These are phyloP conservation scores for Brachylomia viminalis DNA, from an alignment of 2,888 invertebrate species.

Conservation along the genomic window DNA sequence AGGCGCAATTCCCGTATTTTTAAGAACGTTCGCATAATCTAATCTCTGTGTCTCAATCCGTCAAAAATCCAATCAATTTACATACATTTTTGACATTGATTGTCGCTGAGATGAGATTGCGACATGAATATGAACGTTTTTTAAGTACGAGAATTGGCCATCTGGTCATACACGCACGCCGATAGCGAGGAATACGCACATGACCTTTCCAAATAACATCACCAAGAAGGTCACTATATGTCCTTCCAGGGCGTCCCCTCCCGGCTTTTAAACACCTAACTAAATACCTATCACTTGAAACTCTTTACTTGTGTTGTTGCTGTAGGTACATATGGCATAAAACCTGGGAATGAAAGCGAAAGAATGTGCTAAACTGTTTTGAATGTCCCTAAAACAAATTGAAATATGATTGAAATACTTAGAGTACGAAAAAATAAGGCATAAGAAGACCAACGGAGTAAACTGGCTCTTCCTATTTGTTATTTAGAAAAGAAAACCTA, in stretches of 20 bases:
- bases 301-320: conserved; percentile 27
- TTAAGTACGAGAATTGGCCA: too few relatives aligned
- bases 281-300: conserved; percentile 15
- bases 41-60: too few relatives aligned
- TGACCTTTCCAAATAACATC: neutral
- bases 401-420: neutral
- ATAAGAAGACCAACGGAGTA: neutral
- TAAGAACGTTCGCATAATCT: too few relatives aligned
- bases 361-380: neutral
- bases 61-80: too few relatives aligned
- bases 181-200: neutral
- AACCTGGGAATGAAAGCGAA: neutral
- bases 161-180: neutral
- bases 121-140: too few relatives aligned
- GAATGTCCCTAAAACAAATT: neutral
- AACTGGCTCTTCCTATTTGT: neutral
- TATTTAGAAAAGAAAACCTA: neutral
- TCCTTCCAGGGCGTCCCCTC: neutral
- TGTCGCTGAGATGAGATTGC: too few relatives aligned
- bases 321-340: too few relatives aligned
- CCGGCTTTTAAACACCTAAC: neutral
- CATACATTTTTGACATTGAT: too few relatives aligned
- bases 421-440: neutral
- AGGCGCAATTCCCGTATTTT: too few relatives aligned
- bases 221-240: neutral